Base-by-base conservation (phyloP, 2,113 vertebrate species). In the Phaethornis superciliosus region DNA sequence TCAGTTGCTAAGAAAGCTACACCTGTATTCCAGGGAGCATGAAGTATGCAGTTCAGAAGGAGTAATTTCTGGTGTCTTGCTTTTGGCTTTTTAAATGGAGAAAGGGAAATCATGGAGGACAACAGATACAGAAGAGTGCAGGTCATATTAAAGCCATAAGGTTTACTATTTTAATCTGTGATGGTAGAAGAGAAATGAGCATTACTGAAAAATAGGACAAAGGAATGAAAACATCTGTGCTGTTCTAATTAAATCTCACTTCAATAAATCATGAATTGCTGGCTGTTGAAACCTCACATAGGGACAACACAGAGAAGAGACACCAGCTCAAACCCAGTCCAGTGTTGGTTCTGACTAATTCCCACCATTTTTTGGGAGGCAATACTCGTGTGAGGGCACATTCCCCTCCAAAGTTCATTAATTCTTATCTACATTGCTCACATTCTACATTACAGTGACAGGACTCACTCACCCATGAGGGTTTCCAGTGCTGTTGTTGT, bases 201-300 rank as follows among this genome's bases (percentile, higher is more conserved):
- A 22, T 89, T 87, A 46, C 33, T 40, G 75, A 51, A 74, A 94
- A 96, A 60, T 56, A 89, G 93, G 91, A n/a, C 88, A 70, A 87
- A 88, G 62, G 17, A 88, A 69, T 54, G 27, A 72, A 83, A 96
- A 93, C 89, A 87, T 88, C 93, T 89, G 70, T 33, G 67, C 70
- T 92, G 42, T 51, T 94, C 93, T 87, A 91, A 85, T 94, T 89
- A 91, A 92, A 80, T 58, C 69, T 44, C 54, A 24, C 32, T 85
- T 68, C 40, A 87, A 33, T 35, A 82, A 65, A 65, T 65, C 15
- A 26, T 18, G 23, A 19, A 10, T 58, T 62, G 11, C 54, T 85
- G 37, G 54, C n/a, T 76, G 10, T 83, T 82, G n/a, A 93, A 47
- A 75, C 28, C 63, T 87, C 64, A 88, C 52, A 69, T 84, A 54